phyloP scores from a whole-genome alignment of 2,797 vertebrate genomes.

The Sebastes wilsoni region DNA sequence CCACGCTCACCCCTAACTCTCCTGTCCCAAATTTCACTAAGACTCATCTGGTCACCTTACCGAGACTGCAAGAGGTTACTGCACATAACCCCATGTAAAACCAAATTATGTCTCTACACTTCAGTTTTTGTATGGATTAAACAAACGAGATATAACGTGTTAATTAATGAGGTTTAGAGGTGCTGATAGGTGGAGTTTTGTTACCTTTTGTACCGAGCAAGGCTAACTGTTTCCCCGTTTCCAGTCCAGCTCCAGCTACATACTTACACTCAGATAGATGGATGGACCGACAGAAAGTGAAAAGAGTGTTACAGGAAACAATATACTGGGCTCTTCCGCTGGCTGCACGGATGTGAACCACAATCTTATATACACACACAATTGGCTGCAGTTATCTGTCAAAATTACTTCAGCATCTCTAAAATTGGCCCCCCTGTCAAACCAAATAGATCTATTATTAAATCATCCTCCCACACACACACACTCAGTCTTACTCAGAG shows the following conservation, averaged over 20 bases:
- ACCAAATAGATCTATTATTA: conserved; percentile 6
- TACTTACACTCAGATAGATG: neutral
- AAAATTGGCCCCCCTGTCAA: conserved; percentile 3
- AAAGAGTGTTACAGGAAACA: neutral
- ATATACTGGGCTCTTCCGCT: neutral
- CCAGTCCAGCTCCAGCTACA: neutral
- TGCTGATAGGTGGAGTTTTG: neutral
- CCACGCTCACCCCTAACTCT: no score
- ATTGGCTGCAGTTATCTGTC: neutral
- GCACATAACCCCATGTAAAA: neutral
- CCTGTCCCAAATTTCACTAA: no score
- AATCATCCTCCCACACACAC: neutral
- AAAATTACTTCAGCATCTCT: conserved; percentile 6
- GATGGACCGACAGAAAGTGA: neutral
- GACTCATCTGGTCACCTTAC: no score
- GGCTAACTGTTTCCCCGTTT: neutral
- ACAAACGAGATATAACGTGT: neutral
- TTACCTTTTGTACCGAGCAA: neutral
- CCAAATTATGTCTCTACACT: fast-evolving
- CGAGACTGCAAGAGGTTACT: neutral
- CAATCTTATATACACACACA: neutral
- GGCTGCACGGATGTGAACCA: neutral
- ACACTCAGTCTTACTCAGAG: conserved; percentile 1
- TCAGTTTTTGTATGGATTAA: neutral
- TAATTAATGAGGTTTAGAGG: neutral